These are phyloP conservation scores for Acanthosoma haemorrhoidale DNA, from an alignment of 2,888 invertebrate species.

Conservation along the genomic window DNA sequence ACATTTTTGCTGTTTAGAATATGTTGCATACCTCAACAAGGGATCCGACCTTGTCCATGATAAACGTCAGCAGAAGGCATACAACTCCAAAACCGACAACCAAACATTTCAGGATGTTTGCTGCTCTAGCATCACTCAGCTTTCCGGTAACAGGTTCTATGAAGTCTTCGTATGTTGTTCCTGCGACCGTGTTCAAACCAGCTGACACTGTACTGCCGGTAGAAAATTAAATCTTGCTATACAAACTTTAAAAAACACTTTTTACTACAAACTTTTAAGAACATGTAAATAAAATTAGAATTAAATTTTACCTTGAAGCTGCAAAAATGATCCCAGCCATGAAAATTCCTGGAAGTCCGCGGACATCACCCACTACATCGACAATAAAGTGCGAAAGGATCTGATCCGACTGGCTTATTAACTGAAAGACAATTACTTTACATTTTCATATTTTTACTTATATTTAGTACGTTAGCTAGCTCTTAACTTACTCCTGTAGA, in stretches of 20 bases:
- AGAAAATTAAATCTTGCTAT: too few species aligned
- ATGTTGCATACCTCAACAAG: conserved; percentile 37
- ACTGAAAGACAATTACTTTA: too few species aligned
- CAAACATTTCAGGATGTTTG: conserved; percentile 56
- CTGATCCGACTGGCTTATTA: conserved; percentile 47
- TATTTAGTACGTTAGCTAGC: too few species aligned
- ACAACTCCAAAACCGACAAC: conserved; percentile 52
- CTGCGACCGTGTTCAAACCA: conserved; percentile 57
- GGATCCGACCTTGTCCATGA: conserved; percentile 41
- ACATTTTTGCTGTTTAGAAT: too few species aligned
- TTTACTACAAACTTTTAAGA: too few species aligned
- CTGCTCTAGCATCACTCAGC: conserved; percentile 52
- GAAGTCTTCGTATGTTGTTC: conserved; percentile 61
- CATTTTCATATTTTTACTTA: too few species aligned
- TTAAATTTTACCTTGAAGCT: conserved; percentile 55
- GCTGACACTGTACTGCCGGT: conserved; percentile 60
- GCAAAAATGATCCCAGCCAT: conserved; percentile 69
- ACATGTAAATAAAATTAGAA: neutral
- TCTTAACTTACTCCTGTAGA: too few species aligned
- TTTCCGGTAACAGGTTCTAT: conserved; percentile 53
- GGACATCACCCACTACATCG: conserved; percentile 65
- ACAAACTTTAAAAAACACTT: too few species aligned
- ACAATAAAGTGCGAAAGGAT: conserved; percentile 53
- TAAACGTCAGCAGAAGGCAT: conserved; percentile 47
- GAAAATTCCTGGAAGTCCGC: conserved; percentile 70